phyloP scores from a whole-genome alignment of 2,888 invertebrate species.

The Lycophotia porphyrea region DNA sequence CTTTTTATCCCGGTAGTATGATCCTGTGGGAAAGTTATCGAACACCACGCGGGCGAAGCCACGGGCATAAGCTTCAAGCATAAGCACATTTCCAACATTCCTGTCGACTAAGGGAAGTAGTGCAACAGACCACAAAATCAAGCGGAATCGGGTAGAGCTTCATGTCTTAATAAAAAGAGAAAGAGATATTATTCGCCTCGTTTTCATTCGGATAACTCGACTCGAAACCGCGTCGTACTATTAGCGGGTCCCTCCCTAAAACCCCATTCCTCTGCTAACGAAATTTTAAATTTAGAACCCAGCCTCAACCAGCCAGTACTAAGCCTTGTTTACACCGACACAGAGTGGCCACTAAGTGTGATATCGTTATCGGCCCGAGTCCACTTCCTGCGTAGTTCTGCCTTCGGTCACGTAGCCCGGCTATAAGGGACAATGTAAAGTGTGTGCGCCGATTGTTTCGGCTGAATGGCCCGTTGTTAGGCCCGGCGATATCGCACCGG shows the following conservation, averaged over 20 bases:
- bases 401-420: slow-evolving; percentile 75
- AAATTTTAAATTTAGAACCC: slow-evolving; percentile 55
- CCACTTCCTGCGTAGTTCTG: slow-evolving; percentile 74
- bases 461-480: slow-evolving; percentile 70
- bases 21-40: too few relatives aligned
- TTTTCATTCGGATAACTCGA: neutral
- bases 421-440: slow-evolving; percentile 74
- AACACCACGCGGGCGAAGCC: too few relatives aligned
- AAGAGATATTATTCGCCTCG: neutral
- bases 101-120: neutral
- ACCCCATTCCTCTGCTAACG: slow-evolving; percentile 20
- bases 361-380: slow-evolving; percentile 75
- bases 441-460: slow-evolving; percentile 67
- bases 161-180: neutral
- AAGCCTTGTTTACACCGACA: slow-evolving; percentile 64
- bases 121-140: neutral
- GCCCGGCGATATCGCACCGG: slow-evolving; percentile 72
- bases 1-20: too few relatives aligned
- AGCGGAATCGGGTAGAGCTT: neutral
- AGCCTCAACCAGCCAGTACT: slow-evolving; percentile 36
- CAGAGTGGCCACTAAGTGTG: slow-evolving; percentile 65
- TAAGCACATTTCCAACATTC: neutral
- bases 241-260: neutral
- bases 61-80: too few relatives aligned
- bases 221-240: neutral